Conservation (phyloP, 2,113 vertebrate species). For the Empidonax traillii region DNA sequence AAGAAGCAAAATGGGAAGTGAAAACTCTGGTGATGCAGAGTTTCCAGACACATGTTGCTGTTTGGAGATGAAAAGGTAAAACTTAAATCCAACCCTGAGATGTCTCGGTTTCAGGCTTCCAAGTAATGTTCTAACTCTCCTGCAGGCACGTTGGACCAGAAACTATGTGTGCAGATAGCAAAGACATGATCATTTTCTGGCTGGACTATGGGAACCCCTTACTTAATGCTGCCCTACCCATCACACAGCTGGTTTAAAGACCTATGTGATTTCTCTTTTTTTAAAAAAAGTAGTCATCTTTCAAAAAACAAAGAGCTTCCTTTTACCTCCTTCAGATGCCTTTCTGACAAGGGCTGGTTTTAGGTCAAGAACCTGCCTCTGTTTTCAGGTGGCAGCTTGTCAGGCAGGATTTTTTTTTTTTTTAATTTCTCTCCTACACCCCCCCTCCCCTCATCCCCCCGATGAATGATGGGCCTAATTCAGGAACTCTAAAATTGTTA, state of each 20-base stretch:
- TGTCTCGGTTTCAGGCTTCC: background rate
- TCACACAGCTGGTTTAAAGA: background rate
- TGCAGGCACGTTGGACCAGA: background rate
- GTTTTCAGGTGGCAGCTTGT: conserved; percentile 58
- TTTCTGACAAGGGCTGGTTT: conserved; percentile 18
- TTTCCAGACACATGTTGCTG: background rate
- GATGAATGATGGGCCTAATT: conserved; percentile 51
- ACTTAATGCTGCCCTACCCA: background rate
- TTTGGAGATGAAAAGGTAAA: background rate
- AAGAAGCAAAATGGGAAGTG: background rate
- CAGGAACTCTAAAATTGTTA: conserved; percentile 42
- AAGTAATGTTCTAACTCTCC: background rate
- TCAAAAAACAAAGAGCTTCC: background rate
- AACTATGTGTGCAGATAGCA: background rate
- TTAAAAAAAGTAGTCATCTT: background rate
- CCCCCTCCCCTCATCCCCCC: background rate
- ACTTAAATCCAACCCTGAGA: background rate
- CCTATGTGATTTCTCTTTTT: background rate
- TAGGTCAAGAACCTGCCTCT: conserved; percentile 57
- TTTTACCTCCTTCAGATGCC: background rate
- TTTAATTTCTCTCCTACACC: no score
- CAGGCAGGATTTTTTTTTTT: conserved; percentile 21
- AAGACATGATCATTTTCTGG: background rate
- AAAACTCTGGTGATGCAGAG: background rate
- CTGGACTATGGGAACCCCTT: background rate